phyloP scores from a whole-genome alignment of 2,888 invertebrate genomes.

The Molanna angustata region DNA sequence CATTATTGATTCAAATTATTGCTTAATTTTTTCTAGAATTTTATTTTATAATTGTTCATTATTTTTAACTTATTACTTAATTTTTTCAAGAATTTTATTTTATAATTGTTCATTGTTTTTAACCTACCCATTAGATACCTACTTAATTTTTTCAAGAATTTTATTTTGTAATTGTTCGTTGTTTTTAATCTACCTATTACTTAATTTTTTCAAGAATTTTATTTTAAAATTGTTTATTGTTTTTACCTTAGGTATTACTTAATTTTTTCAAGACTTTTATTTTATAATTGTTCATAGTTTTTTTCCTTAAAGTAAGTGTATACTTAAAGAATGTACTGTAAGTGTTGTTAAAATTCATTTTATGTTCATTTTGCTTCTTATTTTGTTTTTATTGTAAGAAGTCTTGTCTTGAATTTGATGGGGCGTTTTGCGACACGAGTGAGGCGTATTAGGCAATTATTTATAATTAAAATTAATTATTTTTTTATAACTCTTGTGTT shows the following conservation, averaged over 20 bases:
- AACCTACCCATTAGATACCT: too few relatives aligned
- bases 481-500: background rate
- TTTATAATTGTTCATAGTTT: conserved; percentile 1
- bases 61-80: background rate
- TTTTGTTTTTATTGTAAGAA: background rate
- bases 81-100: conserved; percentile 1
- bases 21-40: background rate
- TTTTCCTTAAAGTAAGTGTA: background rate
- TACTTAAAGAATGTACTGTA: background rate
- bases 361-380: background rate
- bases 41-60: conserved; percentile 2
- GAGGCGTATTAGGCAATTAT: background rate
- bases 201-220: background rate
- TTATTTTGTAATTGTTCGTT: conserved; percentile 4
- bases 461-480: background rate
- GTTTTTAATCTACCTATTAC: background rate
- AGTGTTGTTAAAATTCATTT: background rate
- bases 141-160: background rate
- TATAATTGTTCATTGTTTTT: background rate
- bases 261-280: background rate
- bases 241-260: background rate
- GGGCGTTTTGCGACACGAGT: background rate
- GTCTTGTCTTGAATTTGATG: background rate
- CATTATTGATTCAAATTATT: background rate
- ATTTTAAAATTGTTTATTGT: conserved; percentile 1